phyloP scores from a whole-genome alignment of 1,140 invertebrate genomes.

The Drosophila pandora region DNA sequence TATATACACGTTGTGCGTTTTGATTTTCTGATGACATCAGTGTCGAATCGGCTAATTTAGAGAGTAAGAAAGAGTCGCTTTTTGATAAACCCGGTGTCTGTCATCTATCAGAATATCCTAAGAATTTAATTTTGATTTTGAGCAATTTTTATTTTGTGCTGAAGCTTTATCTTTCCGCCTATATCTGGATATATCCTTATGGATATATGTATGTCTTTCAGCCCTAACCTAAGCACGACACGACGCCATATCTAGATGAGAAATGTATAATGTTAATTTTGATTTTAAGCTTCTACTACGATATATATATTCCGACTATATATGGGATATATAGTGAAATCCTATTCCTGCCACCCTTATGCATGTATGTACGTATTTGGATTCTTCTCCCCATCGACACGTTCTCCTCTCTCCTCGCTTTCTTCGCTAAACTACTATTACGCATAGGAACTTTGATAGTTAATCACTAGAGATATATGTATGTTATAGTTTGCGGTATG shows the following conservation, averaged over 20 bases:
- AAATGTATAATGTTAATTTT: slow-evolving; percentile 60
- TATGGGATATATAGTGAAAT: slow-evolving; percentile 31
- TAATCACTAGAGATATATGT: slow-evolving; percentile 81
- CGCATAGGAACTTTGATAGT: slow-evolving; percentile 83
- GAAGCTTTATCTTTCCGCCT: slow-evolving; percentile 46
- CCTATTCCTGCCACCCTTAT: slow-evolving; percentile 37
- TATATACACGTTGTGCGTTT: slow-evolving; percentile 45
- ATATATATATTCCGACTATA: slow-evolving; percentile 35
- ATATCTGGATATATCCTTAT: not conserved
- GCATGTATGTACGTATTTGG: slow-evolving; percentile 74
- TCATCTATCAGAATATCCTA: slow-evolving; percentile 23
- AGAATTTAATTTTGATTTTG: slow-evolving; percentile 59
- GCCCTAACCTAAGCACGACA: slow-evolving; percentile 41
- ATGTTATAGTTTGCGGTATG: slow-evolving; percentile 53
- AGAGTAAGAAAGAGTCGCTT: slow-evolving; percentile 16
- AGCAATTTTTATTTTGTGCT: slow-evolving; percentile 73
- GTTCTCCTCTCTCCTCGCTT: slow-evolving; percentile 2
- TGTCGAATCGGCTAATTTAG: slow-evolving; percentile 12
- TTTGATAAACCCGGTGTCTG: slow-evolving; percentile 4
- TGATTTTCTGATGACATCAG: slow-evolving; percentile 27
- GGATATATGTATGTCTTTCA: slow-evolving; percentile 13
- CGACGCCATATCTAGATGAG: slow-evolving; percentile 47
- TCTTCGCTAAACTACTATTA: slow-evolving; percentile 74
- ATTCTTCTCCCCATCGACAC: slow-evolving; percentile 33
- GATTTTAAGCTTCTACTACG: slow-evolving; percentile 55